Percentiles rank a stretch among this genome's conserved stretches.
Evolutionary conservation across 2,113 vertebrate species (phyloP).

Genomic region (Hippolais icterina): DNA sequence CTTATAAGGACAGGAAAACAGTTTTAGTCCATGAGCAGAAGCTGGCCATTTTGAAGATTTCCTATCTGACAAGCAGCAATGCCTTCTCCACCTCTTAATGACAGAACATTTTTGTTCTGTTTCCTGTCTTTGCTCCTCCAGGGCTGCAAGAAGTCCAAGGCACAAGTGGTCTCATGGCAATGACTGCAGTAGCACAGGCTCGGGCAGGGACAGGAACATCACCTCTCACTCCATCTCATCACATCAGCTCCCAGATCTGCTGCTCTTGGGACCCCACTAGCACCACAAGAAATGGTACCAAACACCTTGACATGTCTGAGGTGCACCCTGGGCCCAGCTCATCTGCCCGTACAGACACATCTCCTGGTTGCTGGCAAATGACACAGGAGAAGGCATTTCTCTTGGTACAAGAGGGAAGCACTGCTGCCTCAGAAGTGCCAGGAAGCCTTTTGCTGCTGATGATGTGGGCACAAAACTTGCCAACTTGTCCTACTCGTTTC

Average conservation of each 20-base stretch:
- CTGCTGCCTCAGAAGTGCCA: background rate
- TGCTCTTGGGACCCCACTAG: background rate
- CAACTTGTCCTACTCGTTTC: background rate
- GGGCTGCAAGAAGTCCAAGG: background rate
- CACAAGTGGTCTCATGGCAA: background rate
- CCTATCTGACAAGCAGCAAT: background rate
- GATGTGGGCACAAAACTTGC: background rate
- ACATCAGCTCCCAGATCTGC: background rate
- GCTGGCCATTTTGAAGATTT: background rate
- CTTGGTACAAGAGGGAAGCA: background rate
- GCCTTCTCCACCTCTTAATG: background rate
- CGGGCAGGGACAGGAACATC: background rate
- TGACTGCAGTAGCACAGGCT: background rate
- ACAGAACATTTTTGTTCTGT: background rate
- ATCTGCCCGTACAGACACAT: accelerated
- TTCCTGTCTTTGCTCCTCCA: background rate
- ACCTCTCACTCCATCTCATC: background rate
- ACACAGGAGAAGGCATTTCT: background rate
- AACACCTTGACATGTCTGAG: background rate
- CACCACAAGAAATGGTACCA: background rate
- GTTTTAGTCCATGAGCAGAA: background rate
- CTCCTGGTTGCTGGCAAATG: background rate
- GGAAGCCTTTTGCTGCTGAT: background rate
- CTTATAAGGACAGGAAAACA: background rate
- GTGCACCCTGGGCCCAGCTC: background rate